Evolutionary conservation across 2,113 vertebrate species (phyloP).

Genomic region (Leptodactylus fuscus): DNA sequence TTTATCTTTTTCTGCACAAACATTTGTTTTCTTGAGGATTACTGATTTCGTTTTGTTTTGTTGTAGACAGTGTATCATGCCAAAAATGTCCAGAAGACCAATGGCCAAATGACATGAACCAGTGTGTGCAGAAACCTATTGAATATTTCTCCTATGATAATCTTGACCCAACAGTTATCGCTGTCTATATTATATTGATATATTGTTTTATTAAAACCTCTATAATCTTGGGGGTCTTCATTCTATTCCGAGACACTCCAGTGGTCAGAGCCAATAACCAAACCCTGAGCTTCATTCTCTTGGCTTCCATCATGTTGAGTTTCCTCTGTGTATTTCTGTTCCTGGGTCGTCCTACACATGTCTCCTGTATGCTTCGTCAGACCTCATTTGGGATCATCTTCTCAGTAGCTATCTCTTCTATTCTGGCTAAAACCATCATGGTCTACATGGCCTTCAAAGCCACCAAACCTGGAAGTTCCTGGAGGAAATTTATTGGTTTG

Average conservation of each 20-base stretch:
- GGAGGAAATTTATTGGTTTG: not conserved
- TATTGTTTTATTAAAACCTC: not conserved
- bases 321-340: slow-evolving; percentile 25
- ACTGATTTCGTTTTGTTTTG: not conserved
- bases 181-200: not conserved
- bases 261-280: not conserved
- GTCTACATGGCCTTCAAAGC: not conserved
- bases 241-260: not conserved
- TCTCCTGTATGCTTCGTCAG: slow-evolving; percentile 17
- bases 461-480: slow-evolving; percentile 1
- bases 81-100: not conserved
- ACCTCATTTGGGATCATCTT: not conserved
- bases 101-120: not conserved
- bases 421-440: slow-evolving; percentile 14
- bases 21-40: no score
- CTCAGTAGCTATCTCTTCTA: not conserved
- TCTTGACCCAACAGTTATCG: not conserved
- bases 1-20: no score
- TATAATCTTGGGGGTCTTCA: not conserved
- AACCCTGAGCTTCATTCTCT: slow-evolving; percentile 7
- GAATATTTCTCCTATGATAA: not conserved
- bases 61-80: slow-evolving; percentile 6
- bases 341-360: slow-evolving; percentile 4
- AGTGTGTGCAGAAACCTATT: not conserved
- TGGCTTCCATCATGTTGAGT: slow-evolving; percentile 26